Base-by-base conservation (phyloP, 2,797 vertebrate genomes). In the Prunella strophiata region DNA sequence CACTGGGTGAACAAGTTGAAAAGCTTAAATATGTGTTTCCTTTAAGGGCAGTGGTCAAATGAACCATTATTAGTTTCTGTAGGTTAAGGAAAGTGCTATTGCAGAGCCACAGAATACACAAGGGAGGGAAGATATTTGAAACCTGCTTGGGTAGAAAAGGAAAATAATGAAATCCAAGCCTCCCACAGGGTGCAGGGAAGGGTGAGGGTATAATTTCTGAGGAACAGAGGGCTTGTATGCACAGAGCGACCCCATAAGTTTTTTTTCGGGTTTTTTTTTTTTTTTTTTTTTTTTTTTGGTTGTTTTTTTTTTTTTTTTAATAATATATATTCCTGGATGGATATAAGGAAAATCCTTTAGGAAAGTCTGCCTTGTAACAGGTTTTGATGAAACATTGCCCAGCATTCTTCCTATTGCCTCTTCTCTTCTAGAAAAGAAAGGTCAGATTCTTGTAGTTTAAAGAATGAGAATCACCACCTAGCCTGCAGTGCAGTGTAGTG, bases 221-320 rank as follows among this genome's bases (percentile, higher is more conserved):
- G 43, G 16, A 78, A 43, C 9, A 47, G 32, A 32, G 26, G 23
- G 13, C 16, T 88, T 59, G 9, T 38, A 59, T 22, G 45, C 54
- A 78, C 38, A 63, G 27, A 34, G 7, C 51, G 66, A 61, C 17
- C 9, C 26, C 34, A 29, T 0, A 0, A 78, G 13, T 3, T 22
- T 7, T 63, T 75, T n/a, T n/a, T n/a, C n/a, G n/a, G n/a, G n/a
- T n/a, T n/a, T n/a, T n/a, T n/a, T n/a, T n/a, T n/a, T n/a, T n/a
- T n/a, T n/a, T n/a, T n/a, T n/a, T n/a, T n/a, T n/a, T n/a, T n/a
- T n/a, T n/a, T n/a, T n/a, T n/a, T n/a, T n/a, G n/a, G n/a, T n/a
- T n/a, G n/a, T n/a, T n/a, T n/a, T n/a, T n/a, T n/a, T n/a, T n/a
- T n/a, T n/a, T n/a, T n/a, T n/a, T n/a, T n/a, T n/a, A 42, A 32